Evolutionary conservation across 2,113 vertebrate genomes (phyloP), one percentile per base, ranked within the genome.

Genomic region (Puffinus mauretanicus): DNA sequence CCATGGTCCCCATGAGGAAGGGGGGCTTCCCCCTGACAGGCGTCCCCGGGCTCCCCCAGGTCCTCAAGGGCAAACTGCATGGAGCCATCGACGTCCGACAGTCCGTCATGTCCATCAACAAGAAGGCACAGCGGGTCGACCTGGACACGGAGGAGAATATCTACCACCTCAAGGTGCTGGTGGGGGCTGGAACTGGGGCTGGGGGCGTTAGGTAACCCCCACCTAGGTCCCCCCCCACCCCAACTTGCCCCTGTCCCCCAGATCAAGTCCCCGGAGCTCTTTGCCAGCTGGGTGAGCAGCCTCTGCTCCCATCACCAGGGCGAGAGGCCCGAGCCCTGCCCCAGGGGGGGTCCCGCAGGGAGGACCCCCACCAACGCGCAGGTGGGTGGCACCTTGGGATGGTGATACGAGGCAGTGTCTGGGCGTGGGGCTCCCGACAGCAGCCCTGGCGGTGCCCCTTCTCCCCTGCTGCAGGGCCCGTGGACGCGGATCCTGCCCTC

Each of bases 21-120:
- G 30, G 40, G 10, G 0, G 34, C 7, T 40, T 30, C 12, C 54
- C 32, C 62, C 49, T 92, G 75, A 90, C 40, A 6, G 49, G 57
- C 3, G 0, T 42, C 72, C 54, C 54, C 0, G 57, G 80, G 32
- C n/a, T 16, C 86, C 70, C 32, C 61, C 96, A 99, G 99, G 97
- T 99, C 44, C 94, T 98, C 71, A 98, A 98, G 95, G 99, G 99
- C 58, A 99, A 99, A 82, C 97, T 99, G 38, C 99, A 99, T 2
- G 99, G 99, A 2, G 98, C 99, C 73, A 98, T 99, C 27, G 98
- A 99, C 1, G 95, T 99, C 97, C 98, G 99, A 36, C 94, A 98
- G 21, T 99, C 99, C 0, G 99, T 99, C 89, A 99, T 99, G 99
- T 99, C 99, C 29, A 92, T 99, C 96, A 99, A 99, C 96, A 99